Conservation (phyloP, 2,888 invertebrate species). For the Dynastes hyllus region DNA sequence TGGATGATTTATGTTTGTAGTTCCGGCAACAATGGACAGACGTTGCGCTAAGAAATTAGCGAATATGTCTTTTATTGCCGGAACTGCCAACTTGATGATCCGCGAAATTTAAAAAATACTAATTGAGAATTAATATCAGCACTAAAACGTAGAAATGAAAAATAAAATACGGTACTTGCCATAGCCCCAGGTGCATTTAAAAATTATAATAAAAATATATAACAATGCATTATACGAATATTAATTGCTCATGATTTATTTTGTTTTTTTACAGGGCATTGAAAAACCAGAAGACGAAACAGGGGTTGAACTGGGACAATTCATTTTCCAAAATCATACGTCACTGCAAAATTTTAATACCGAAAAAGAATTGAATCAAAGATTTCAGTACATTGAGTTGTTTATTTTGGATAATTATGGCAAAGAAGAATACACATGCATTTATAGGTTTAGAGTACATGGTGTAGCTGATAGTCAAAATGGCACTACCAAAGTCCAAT, state of each 20-base stretch:
- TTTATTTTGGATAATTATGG: conserved; percentile 78
- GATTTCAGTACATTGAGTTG: conserved; percentile 72
- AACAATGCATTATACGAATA: no score
- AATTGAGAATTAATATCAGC: no score
- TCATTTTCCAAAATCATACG: conserved; percentile 13
- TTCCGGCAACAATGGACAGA: no score
- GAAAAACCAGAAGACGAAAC: conserved; percentile 3
- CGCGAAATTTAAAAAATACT: no score
- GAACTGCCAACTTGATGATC: no score
- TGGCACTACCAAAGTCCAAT: neutral
- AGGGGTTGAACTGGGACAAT: conserved; percentile 21
- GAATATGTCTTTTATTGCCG: no score
- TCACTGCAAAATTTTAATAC: conserved; percentile 73
- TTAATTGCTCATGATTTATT: neutral
- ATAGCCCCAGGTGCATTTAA: no score
- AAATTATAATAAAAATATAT: no score
- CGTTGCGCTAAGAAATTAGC: no score
- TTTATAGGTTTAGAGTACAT: conserved; percentile 83
- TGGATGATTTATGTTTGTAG: no score
- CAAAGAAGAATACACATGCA: conserved; percentile 79
- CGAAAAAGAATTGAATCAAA: conserved; percentile 38
- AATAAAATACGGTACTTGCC: no score
- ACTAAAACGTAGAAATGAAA: no score
- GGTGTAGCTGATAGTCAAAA: conserved; percentile 62
- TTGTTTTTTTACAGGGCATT: conserved; percentile 10